phyloP scores from a whole-genome alignment of 2,888 invertebrate species.

The Agriopis marginaria region DNA sequence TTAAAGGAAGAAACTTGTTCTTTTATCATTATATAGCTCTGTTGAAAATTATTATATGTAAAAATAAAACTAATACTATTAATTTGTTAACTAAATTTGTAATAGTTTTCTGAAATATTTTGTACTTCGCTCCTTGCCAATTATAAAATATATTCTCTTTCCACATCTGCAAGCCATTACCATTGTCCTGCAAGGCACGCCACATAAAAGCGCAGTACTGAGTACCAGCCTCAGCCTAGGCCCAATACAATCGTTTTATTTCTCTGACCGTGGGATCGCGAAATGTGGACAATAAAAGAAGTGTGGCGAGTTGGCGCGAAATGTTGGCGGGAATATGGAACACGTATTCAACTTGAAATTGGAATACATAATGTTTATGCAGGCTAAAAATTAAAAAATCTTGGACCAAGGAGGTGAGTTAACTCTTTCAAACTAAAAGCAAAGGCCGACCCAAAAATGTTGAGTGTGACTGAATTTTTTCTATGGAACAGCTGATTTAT shows the following conservation, averaged over 20 bases:
- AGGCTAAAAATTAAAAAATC: neutral
- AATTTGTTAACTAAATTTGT: no score
- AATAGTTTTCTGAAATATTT: neutral
- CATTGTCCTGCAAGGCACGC: conserved; percentile 43
- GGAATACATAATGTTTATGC: neutral
- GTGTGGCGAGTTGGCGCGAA: conserved; percentile 16
- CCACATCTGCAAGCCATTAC: conserved; percentile 3
- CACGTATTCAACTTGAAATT: conserved; percentile 7
- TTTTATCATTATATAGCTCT: no score
- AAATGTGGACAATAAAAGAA: conserved; percentile 54
- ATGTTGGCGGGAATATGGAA: conserved; percentile 10
- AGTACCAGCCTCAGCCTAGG: conserved; percentile 52
- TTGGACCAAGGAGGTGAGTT: no score
- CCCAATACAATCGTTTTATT: conserved; percentile 64
- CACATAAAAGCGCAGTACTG: conserved; percentile 59
- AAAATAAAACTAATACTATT: no score
- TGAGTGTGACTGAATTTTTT: no score
- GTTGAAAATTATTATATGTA: no score
- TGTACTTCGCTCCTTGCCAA: neutral
- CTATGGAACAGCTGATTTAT: no score
- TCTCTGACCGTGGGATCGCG: conserved; percentile 59
- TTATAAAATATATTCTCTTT: neutral
- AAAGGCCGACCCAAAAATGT: no score
- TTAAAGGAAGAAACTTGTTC: no score
- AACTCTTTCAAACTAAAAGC: no score